Evolutionary conservation across 35 echinoderm and acorn worm species (phyloP).

Genomic region (Strongylocentrotus purpuratus): DNA sequence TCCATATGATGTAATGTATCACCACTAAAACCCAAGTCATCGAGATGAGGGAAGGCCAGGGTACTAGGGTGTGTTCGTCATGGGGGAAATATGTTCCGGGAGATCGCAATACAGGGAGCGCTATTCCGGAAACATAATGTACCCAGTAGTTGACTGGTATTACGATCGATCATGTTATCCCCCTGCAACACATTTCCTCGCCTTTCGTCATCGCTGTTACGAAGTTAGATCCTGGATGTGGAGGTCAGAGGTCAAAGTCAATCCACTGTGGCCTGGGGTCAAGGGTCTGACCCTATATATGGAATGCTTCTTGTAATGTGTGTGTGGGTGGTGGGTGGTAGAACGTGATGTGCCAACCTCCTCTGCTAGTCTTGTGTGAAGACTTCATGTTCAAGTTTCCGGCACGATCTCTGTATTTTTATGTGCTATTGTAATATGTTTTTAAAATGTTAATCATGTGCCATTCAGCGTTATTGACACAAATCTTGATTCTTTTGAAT

Average conservation of each 20-base stretch:
- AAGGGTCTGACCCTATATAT: not conserved
- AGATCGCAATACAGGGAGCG: not conserved
- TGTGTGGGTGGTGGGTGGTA: not conserved
- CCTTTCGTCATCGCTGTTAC: not conserved
- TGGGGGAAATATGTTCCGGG: not conserved
- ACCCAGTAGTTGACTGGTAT: not conserved
- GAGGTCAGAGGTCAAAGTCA: not conserved
- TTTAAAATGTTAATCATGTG: too few relatives aligned
- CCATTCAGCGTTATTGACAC: too few relatives aligned
- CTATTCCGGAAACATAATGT: not conserved
- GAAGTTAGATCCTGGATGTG: not conserved
- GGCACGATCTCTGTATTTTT: too few relatives aligned
- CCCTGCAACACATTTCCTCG: not conserved
- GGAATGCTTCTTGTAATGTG: conserved; percentile 2
- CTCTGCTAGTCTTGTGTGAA: not conserved
- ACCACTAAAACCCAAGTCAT: not conserved
- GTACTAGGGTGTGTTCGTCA: not conserved
- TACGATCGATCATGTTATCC: not conserved
- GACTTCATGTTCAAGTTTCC: not conserved
- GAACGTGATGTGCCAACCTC: not conserved
- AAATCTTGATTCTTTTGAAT: too few relatives aligned
- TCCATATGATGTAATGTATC: not conserved
- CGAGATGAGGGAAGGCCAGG: not conserved
- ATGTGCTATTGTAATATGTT: too few relatives aligned
- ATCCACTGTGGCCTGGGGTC: not conserved